Percentiles rank a stretch among this genome's conserved stretches.
Evolutionary conservation across 2,113 vertebrate genomes (phyloP).

Genomic region (Solenodon paradoxus): DNA sequence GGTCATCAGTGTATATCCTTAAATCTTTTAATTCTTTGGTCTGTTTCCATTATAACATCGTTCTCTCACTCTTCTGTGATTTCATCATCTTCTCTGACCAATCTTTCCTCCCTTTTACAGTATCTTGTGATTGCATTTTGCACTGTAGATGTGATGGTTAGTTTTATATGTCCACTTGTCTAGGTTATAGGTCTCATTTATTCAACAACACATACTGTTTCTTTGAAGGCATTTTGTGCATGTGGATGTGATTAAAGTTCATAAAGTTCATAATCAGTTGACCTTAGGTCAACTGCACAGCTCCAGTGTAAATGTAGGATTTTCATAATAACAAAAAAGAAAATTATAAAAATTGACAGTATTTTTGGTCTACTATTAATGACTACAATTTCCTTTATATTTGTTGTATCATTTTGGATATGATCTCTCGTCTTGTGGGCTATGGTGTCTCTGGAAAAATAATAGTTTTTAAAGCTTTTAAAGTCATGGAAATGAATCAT

Average conservation of each 20-base stretch:
- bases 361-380: not conserved
- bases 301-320: not conserved
- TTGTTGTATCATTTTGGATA: not conserved
- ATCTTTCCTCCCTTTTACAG: not conserved
- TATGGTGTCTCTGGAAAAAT: not conserved
- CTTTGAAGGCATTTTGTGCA: not conserved
- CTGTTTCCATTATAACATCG: not conserved
- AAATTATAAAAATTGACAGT: not conserved
- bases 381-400: not conserved
- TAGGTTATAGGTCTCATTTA: not conserved
- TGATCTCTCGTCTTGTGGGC: not conserved
- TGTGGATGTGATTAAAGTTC: not conserved
- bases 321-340: not conserved
- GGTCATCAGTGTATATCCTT: not conserved
- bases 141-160: not conserved
- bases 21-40: not conserved
- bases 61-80: not conserved
- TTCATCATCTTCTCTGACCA: not conserved
- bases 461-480: not conserved
- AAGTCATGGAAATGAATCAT: not conserved
- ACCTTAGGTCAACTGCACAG: not conserved
- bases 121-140: not conserved
- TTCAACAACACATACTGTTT: not conserved
- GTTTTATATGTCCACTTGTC: not conserved
- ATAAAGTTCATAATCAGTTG: not conserved